phyloP scores from a whole-genome alignment of 92 coral and sea anemone genomes.

The Siderastrea radians region DNA sequence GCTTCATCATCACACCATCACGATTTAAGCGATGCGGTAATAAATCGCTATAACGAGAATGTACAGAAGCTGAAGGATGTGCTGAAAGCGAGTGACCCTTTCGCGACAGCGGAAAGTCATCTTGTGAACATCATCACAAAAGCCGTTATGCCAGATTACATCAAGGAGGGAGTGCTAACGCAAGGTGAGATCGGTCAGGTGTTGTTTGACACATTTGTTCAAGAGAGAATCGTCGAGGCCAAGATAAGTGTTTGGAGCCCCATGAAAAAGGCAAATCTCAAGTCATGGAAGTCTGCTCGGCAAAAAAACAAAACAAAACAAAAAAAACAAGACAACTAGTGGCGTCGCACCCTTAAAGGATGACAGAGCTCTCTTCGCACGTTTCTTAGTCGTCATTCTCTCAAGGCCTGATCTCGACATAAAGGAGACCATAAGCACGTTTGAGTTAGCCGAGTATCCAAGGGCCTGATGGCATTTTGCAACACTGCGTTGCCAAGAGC shows the following conservation, averaged over 20 bases:
- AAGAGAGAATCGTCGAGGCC: slow-evolving; percentile 38
- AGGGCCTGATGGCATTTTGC: slow-evolving; percentile 70
- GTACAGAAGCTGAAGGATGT: slow-evolving; percentile 54
- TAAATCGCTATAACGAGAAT: slow-evolving; percentile 33
- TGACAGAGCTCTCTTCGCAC: too few relatives aligned
- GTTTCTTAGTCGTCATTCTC: too few relatives aligned
- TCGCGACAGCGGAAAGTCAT: slow-evolving; percentile 24
- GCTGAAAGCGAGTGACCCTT: slow-evolving; percentile 53
- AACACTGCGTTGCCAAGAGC: slow-evolving; percentile 60
- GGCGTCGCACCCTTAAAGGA: slow-evolving; percentile 36
- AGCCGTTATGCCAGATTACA: slow-evolving; percentile 52
- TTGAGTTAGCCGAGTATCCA: slow-evolving; percentile 44
- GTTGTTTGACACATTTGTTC: slow-evolving; percentile 42
- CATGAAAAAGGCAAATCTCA: slow-evolving; percentile 57
- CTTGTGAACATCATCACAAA: slow-evolving; percentile 67
- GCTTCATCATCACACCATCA: slow-evolving; percentile 5
- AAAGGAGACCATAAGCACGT: slow-evolving; percentile 63
- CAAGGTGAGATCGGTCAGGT: slow-evolving; percentile 54
- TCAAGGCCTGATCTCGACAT: too few relatives aligned
- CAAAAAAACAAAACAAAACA: neutral
- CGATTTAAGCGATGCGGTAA: slow-evolving; percentile 37
- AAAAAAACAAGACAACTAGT: slow-evolving; percentile 6
- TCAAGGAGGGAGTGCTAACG: slow-evolving; percentile 38
- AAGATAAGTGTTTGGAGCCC: slow-evolving; percentile 51
- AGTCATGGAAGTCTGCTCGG: slow-evolving; percentile 52